These are phyloP conservation scores for Idris sp. DNA, from an alignment of 1,140 invertebrate species.

Conservation along the genomic window DNA sequence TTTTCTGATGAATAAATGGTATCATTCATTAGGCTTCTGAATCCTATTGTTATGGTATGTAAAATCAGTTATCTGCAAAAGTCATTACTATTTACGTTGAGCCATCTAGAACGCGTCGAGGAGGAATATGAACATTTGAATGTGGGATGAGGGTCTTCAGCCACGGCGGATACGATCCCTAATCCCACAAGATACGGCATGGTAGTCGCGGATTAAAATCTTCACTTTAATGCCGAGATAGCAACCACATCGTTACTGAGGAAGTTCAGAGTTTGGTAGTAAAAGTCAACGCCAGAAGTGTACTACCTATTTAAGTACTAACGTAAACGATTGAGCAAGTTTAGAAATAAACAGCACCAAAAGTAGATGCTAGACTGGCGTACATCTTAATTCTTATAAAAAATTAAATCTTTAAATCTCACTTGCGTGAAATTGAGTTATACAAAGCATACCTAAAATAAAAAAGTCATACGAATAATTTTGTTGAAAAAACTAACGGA, in stretches of 20 bases:
- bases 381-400: constrained; percentile 33
- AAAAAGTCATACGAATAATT: too few species aligned
- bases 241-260: constrained; percentile 58
- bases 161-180: constrained; percentile 55
- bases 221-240: constrained; percentile 66
- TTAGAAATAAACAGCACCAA: constrained; percentile 65
- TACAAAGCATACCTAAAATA: too few species aligned
- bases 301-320: constrained; percentile 68
- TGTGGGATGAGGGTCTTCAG: constrained; percentile 50
- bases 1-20: constrained; percentile 4
- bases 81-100: constrained; percentile 52
- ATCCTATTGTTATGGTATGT: constrained; percentile 45
- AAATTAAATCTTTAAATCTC: constrained; percentile 8
- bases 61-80: constrained; percentile 53
- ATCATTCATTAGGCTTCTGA: constrained; percentile 32
- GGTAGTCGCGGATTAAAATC: constrained; percentile 69
- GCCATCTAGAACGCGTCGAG: constrained; percentile 45
- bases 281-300: constrained; percentile 69
- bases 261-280: constrained; percentile 65
- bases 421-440: not conserved
- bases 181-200: constrained; percentile 68
- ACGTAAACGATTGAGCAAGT: constrained; percentile 67
- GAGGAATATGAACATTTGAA: constrained; percentile 54
- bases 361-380: constrained; percentile 33
- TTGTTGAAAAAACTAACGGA: too few species aligned